Conservation (phyloP, 2,113 vertebrate genomes). For the Lethenteron camtschaticum region DNA sequence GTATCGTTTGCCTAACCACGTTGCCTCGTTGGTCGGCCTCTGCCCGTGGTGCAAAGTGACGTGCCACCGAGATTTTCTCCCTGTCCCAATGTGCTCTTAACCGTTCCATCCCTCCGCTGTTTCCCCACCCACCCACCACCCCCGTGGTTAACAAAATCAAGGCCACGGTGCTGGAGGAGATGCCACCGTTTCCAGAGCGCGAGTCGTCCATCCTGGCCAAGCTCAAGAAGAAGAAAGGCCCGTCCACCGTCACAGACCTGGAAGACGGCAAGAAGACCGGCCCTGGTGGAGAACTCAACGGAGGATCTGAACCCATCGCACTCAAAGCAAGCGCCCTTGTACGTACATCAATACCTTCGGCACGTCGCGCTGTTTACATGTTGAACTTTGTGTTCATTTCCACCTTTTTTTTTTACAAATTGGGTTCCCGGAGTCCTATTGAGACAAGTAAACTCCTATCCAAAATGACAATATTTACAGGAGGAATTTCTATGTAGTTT, state of each 20-base stretch:
- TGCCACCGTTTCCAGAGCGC: slow-evolving; percentile 71
- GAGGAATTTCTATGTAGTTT: too few relatives aligned
- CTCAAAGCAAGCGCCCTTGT: slow-evolving; percentile 38
- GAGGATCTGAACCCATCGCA: slow-evolving; percentile 33
- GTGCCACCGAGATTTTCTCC: too few relatives aligned
- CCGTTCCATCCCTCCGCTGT: neutral
- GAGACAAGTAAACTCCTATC: too few relatives aligned
- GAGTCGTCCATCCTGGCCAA: slow-evolving; percentile 74
- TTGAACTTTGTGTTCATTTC: too few relatives aligned
- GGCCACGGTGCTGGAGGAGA: slow-evolving; percentile 75
- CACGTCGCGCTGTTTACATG: too few relatives aligned
- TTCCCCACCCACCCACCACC: neutral
- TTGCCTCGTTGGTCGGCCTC: too few relatives aligned
- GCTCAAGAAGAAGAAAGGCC: slow-evolving; percentile 73
- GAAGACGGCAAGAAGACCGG: slow-evolving; percentile 50
- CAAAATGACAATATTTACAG: too few relatives aligned
- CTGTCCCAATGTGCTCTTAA: neutral
- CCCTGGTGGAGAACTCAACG: slow-evolving; percentile 41
- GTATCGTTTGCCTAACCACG: too few relatives aligned
- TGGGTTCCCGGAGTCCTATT: too few relatives aligned
- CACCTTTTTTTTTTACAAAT: too few relatives aligned
- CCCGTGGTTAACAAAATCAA: slow-evolving; percentile 12
- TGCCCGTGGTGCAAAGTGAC: too few relatives aligned
- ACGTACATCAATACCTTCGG: too few relatives aligned
- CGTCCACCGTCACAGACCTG: slow-evolving; percentile 40